Percentiles rank a stretch among this genome's conserved stretches.
Evolutionary conservation across 2,888 invertebrate genomes (phyloP).

Genomic region (Blera fallax): DNA sequence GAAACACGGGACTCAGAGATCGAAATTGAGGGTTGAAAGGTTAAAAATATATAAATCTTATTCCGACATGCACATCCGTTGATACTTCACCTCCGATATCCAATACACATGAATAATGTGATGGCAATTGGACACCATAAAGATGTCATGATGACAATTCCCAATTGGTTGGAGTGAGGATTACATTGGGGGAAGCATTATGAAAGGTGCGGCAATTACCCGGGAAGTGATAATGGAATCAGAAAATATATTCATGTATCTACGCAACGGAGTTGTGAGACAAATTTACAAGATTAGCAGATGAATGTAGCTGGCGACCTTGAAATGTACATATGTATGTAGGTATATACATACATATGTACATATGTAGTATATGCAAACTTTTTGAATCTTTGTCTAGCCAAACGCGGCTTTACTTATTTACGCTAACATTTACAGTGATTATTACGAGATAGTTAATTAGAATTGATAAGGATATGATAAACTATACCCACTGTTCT

Average conservation of each 20-base stretch:
- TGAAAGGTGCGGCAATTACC: not conserved
- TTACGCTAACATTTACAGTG: too few relatives aligned
- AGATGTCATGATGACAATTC: constrained; percentile 37
- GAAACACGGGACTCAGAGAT: not conserved
- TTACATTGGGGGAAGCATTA: not conserved
- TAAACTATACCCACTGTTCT: too few relatives aligned
- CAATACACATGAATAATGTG: constrained; percentile 30
- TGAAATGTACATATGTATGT: too few relatives aligned
- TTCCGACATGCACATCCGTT: constrained; percentile 37
- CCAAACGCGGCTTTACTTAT: too few relatives aligned
- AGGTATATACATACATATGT: too few relatives aligned
- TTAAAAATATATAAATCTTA: constrained; percentile 49
- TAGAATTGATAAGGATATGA: too few relatives aligned
- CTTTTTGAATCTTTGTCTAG: too few relatives aligned
- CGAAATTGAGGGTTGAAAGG: constrained; percentile 21
- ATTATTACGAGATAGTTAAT: too few relatives aligned
- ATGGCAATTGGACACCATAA: constrained; percentile 30
- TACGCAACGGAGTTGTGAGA: not conserved
- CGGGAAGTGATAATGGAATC: not conserved
- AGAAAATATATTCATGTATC: not conserved
- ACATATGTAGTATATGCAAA: too few relatives aligned
- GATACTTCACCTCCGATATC: constrained; percentile 35
- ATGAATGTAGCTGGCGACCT: too few relatives aligned
- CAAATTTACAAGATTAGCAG: not conserved
- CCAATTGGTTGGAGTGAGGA: not conserved